Evolutionary conservation across 2,113 vertebrate genomes (phyloP), one percentile per base, ranked within the genome.

Genomic region (Phrynosoma platyrhinos): DNA sequence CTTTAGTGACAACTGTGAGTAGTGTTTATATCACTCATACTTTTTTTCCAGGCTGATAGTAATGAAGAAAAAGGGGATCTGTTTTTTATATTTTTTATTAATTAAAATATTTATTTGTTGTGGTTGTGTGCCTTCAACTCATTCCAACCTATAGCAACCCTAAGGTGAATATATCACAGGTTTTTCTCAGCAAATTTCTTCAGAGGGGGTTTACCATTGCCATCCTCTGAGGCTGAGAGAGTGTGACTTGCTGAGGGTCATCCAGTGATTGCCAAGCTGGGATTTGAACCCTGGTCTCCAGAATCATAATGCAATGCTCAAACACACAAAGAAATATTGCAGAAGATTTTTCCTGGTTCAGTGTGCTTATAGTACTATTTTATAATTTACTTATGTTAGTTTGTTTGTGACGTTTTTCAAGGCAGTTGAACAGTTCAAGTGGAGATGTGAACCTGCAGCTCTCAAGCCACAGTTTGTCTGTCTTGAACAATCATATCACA

Each of bases 1-100:
- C 98, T 0, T 94, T 99, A 8, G 99, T 99, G 84, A 99, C 98
- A 92, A 99, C 97, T 14, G 99, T 99, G 95, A 97, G 98, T 96
- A 69, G 72, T 47, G 47, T 30, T 0, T 62, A 9, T n/a, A 79
- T 1, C 1, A 23, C 0, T 7, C 8, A 5, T 16, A 0, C n/a
- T 4, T 21, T 85, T 36, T 78, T 30, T 36, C 9, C 53, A 23
- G 0, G 1, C 23, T 52, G 7, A 25, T 74, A 71, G 0, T 36
- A 52, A 7, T 42, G 8, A 21, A 40, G 62, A 30, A 14, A 77
- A 40, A 30, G n/a, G 13, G 76, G 6, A 47, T 47, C 42, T 47
- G 42, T 47, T 47, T 47, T 47, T 5, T 47, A 47, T 47, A 5
- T 47, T 47, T 47, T 47, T 47, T 47, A 47, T 47, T 47, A 47